phyloP scores from a whole-genome alignment of 92 coral and sea anemone species.

The Epizoanthus illoricatus region DNA sequence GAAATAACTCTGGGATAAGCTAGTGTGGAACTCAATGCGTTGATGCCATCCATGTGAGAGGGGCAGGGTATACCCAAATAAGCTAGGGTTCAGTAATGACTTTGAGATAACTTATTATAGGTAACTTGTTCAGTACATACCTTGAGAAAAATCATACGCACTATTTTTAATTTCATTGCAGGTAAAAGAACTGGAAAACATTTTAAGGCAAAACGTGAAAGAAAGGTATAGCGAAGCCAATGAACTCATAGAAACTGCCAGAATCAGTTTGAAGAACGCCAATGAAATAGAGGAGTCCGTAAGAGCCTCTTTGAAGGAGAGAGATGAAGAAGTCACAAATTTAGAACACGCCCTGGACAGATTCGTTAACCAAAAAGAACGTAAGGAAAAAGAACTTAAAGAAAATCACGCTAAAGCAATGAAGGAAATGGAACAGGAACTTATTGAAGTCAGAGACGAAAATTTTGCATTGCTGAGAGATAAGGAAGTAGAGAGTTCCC shows the following conservation, averaged over 20 bases:
- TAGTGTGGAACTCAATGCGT: no score
- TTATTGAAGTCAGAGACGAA: neutral
- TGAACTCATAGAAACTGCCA: slow-evolving; percentile 14
- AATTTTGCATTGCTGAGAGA: neutral
- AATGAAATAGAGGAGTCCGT: slow-evolving; percentile 12
- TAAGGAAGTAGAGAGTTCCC: neutral
- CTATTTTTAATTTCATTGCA: neutral
- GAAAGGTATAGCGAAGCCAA: slow-evolving; percentile 14
- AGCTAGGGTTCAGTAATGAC: no score
- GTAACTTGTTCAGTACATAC: no score
- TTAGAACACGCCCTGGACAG: slow-evolving; percentile 17
- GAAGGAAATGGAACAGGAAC: neutral
- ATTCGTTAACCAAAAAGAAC: slow-evolving; percentile 8
- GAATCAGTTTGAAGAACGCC: slow-evolving; percentile 7
- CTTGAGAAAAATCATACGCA: no score
- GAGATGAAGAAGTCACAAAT: neutral
- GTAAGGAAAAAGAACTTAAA: neutral
- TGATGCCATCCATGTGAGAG: no score
- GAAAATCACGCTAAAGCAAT: neutral
- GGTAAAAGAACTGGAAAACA: slow-evolving; percentile 9
- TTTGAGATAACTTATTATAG: no score
- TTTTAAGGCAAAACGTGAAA: slow-evolving; percentile 3
- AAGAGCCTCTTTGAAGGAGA: neutral
- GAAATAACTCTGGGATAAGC: no score
- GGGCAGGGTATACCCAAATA: no score